Conservation (phyloP, 1,140 invertebrate genomes). For the Meteorus sp. region DNA sequence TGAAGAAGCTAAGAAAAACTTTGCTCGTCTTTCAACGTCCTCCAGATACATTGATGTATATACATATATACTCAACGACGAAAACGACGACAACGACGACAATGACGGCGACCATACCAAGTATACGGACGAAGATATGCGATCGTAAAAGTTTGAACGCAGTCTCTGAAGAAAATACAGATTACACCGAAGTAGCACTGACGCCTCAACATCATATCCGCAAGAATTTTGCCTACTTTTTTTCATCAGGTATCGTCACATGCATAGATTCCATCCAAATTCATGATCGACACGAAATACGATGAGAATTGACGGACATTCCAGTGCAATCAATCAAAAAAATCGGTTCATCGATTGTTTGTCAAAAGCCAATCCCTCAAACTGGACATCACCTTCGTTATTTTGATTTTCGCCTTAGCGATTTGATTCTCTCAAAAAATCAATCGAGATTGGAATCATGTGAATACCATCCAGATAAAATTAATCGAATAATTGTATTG, state of each 20-base stretch:
- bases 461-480: too few species aligned
- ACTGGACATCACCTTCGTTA: too few species aligned
- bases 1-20: too few species aligned
- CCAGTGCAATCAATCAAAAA: too few species aligned
- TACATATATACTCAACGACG: constrained; percentile 3
- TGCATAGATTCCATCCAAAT: constrained; percentile 21
- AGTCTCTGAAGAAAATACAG: constrained; percentile 54
- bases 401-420: too few species aligned
- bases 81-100: constrained; percentile 17
- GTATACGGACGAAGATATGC: constrained; percentile 41
- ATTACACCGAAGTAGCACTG: constrained; percentile 42
- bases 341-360: too few species aligned
- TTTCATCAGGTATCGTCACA: constrained; percentile 22
- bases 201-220: constrained; percentile 15
- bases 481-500: too few species aligned
- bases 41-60: background rate
- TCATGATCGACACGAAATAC: background rate
- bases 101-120: too few species aligned
- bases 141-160: constrained; percentile 46
- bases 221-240: constrained; percentile 7
- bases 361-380: too few species aligned
- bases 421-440: too few species aligned
- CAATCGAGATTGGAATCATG: too few species aligned
- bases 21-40: too few species aligned
- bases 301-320: background rate